Base-by-base conservation (phyloP, 2,888 invertebrate genomes). In the Pachliopta kotzebuea region DNA sequence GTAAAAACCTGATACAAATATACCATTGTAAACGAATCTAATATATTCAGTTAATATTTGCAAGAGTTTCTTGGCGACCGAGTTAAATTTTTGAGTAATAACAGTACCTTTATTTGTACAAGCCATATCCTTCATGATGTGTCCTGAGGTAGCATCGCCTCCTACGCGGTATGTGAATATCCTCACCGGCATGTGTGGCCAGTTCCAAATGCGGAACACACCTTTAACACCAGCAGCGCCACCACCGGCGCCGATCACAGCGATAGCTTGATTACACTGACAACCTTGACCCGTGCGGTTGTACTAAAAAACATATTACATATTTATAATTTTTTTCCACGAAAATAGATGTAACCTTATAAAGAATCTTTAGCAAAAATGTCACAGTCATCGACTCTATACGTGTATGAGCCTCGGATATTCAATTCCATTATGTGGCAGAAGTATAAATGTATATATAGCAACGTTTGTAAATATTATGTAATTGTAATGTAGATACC, bases 221-320 rank as follows among this genome's bases (percentile, higher is more conserved):
- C 94, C 93, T 72, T 93, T 93, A 14, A 94, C 94, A 0, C 93
- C 93, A 53, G 89, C 93, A 2, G 98, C 95, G 17, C 98, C 97
- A 24, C 98, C 98, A 72, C 98, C 97, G 0, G 99, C 98, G 68
- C 99, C 96, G 62, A 99, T 90, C 96, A 99, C 98, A 62, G 99
- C 98, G 67, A 99, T 98, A 2, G 98, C 99, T 88, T 98, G 98
- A 91, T 99, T 99, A 82, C 99, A 99, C 79, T 98, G 97, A 75
- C 97, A 96, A 6, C 98, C 98, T 75, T 95, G 95, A 0, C 96
- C 95, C 0, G 96, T 96, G 71, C 96, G 94, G 79, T 97, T 97
- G 76, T 97, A 97, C 94, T 96, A 79, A 14, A 60, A 59, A 74
- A 71, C 18, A 24, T 17, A 53, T 26, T 24, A 24, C 42, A 2